Percentiles rank a stretch among this genome's conserved stretches.
These are phyloP conservation scores for Tragelaphus imberbis DNA, from an alignment of 2,113 vertebrate species.

Conservation along the genomic window DNA sequence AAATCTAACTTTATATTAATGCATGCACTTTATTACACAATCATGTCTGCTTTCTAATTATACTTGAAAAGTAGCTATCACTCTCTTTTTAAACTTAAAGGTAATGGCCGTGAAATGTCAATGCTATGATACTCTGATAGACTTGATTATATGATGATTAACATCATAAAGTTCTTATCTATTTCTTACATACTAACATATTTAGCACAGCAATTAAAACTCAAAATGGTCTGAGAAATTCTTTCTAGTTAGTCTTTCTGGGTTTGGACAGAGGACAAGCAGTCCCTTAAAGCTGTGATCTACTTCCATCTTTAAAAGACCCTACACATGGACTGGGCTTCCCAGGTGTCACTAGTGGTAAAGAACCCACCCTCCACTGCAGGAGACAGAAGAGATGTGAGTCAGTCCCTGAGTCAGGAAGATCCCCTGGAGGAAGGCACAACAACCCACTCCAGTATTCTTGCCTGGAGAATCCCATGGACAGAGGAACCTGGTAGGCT, in stretches of 20 bases:
- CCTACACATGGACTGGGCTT: not conserved
- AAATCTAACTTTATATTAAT: conserved; percentile 40
- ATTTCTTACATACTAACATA: not conserved
- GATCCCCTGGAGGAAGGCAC: not conserved
- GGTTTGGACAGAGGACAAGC: not conserved
- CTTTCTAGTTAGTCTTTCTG: not conserved
- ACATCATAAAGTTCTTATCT: not conserved
- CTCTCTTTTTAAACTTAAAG: not conserved
- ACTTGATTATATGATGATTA: not conserved
- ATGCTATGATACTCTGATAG: not conserved
- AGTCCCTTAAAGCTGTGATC: not conserved
- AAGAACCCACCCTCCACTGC: not conserved
- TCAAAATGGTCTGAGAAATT: not conserved
- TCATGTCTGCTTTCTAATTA: not conserved
- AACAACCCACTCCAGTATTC: not conserved
- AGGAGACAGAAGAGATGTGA: accelerated
- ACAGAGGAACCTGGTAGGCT: not conserved
- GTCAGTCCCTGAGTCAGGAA: not conserved
- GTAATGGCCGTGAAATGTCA: not conserved
- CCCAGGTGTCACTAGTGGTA: not conserved
- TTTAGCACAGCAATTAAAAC: not conserved
- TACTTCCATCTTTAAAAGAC: not conserved
- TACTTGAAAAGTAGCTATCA: not conserved
- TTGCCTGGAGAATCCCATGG: not conserved
- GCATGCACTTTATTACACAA: not conserved